phyloP scores from a whole-genome alignment of 2,113 vertebrate species.

The Xenus cinereus region DNA sequence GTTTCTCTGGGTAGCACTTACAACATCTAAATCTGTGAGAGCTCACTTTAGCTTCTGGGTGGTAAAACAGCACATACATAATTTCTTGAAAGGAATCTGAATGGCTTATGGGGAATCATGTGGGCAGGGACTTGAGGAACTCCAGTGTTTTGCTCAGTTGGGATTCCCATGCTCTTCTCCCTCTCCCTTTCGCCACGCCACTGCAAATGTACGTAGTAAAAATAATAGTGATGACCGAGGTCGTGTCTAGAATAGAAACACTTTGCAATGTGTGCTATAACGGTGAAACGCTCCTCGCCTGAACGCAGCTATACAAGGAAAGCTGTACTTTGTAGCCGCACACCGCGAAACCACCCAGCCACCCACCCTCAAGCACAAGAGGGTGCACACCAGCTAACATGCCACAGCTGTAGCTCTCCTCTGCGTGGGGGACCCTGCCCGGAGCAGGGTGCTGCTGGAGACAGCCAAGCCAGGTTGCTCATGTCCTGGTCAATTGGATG shows the following conservation, averaged over 20 bases:
- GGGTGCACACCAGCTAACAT: fast-evolving
- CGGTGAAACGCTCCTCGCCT: neutral
- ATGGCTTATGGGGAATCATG: neutral
- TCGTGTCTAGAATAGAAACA: neutral
- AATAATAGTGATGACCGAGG: neutral
- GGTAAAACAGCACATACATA: neutral
- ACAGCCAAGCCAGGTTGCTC: neutral
- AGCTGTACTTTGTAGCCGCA: neutral
- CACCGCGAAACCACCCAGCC: neutral
- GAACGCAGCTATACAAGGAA: neutral
- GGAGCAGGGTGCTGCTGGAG: neutral
- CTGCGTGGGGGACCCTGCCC: neutral
- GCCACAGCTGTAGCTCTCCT: fast-evolving
- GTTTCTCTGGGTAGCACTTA: neutral
- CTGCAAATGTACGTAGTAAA: neutral
- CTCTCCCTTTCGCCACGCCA: neutral
- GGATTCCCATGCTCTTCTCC: neutral
- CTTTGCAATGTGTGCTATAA: neutral
- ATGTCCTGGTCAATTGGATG: neutral
- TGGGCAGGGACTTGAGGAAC: neutral
- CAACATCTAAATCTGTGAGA: neutral
- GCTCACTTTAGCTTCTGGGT: neutral
- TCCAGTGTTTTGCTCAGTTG: neutral
- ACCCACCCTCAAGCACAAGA: neutral
- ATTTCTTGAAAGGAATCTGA: neutral